Percentiles rank a stretch among this genome's conserved stretches.
Evolutionary conservation across 2,113 vertebrate species (phyloP).

Genomic region (Zeus faber): DNA sequence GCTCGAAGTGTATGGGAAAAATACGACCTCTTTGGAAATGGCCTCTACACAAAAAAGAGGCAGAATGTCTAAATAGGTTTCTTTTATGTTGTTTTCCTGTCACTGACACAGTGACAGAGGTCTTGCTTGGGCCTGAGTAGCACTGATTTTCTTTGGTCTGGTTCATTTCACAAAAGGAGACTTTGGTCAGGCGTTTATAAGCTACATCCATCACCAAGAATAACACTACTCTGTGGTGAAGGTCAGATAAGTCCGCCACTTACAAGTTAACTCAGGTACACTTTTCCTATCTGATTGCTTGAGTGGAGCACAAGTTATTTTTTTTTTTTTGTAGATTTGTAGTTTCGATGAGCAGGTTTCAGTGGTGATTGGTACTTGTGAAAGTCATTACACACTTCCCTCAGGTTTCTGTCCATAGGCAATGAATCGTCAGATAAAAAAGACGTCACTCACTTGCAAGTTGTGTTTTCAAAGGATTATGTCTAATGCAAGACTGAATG

Average conservation of each 20-base stretch:
- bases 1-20: neutral
- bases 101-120: constrained; percentile 20
- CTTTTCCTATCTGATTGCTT: neutral
- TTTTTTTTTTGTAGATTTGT: neutral
- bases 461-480: no score
- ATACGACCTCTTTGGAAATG: constrained; percentile 9
- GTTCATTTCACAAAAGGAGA: constrained; percentile 24
- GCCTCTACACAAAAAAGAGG: constrained; percentile 1
- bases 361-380: no score
- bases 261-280: no score
- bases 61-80: neutral
- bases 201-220: constrained; percentile 9
- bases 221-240: constrained; percentile 2
- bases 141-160: constrained; percentile 21
- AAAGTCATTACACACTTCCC: no score
- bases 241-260: neutral
- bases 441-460: no score
- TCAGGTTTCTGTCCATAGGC: no score
- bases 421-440: no score
- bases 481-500: no score
- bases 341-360: neutral
- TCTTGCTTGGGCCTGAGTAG: constrained; percentile 24
- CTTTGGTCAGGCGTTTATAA: constrained; percentile 26
- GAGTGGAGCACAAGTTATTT: neutral
- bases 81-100: neutral